These are phyloP conservation scores for Drosophila sucinea DNA, from an alignment of 1,140 invertebrate species.

Conservation along the genomic window DNA sequence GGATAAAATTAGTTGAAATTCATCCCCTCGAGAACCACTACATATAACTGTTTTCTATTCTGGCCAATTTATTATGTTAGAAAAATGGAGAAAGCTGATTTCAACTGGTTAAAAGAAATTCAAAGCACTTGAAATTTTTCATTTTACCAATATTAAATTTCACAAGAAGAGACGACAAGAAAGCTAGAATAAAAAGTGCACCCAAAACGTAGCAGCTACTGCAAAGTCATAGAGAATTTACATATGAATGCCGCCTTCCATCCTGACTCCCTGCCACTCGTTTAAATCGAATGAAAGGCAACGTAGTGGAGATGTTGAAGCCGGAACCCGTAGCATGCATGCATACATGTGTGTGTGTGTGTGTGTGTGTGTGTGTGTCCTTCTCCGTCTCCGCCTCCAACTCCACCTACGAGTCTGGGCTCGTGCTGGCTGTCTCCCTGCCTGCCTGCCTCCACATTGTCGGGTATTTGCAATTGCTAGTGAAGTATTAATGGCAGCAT, in stretches of 20 bases:
- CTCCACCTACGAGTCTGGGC: background rate
- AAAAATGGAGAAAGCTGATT: constrained; percentile 7
- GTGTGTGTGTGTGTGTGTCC: background rate
- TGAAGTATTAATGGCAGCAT: constrained; percentile 78
- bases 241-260: constrained; percentile 42
- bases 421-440: constrained; percentile 6
- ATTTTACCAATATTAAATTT: constrained; percentile 68
- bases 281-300: constrained; percentile 5
- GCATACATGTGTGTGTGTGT: constrained; percentile 22
- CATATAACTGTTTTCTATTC: background rate
- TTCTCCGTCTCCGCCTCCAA: background rate
- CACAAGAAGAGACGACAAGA: constrained; percentile 29
- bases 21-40: background rate
- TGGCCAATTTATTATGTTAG: no score
- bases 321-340: constrained; percentile 24
- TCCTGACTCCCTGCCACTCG: background rate
- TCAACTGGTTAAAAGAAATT: constrained; percentile 59
- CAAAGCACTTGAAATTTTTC: constrained; percentile 64
- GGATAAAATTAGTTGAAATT: background rate
- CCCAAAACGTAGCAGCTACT: constrained; percentile 21
- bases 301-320: constrained; percentile 12
- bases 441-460: constrained; percentile 15
- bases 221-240: constrained; percentile 42
- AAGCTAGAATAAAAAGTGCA: constrained; percentile 37
- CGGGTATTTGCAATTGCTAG: constrained; percentile 65